Evolutionary conservation across 2,797 vertebrate species (phyloP).

Genomic region (Paedocypris micromegethes): DNA sequence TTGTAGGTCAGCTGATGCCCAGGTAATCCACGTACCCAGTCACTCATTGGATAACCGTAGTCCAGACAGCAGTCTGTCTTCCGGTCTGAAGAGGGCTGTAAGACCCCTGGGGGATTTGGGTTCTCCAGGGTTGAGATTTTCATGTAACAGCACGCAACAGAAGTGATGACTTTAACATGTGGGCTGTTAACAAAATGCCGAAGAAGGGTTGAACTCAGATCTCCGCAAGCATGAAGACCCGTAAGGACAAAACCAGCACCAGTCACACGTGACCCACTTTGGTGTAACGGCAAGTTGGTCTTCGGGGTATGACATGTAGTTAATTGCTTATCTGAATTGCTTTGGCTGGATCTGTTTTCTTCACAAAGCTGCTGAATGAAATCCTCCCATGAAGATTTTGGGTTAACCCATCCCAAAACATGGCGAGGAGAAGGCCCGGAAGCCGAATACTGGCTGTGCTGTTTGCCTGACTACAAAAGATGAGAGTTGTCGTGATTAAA

Average conservation of each 20-base stretch:
- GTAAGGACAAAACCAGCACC: slow-evolving; percentile 69
- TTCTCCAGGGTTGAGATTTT: slow-evolving; percentile 75
- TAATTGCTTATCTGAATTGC: slow-evolving; percentile 2
- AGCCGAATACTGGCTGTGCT: slow-evolving; percentile 7
- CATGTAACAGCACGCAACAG: slow-evolving; percentile 92
- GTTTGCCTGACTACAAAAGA: slow-evolving; percentile 52
- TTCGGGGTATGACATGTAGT: background rate
- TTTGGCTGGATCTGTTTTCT: background rate
- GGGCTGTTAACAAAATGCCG: slow-evolving; percentile 79
- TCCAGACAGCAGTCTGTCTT: background rate
- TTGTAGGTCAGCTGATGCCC: slow-evolving; percentile 85
- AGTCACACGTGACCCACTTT: background rate
- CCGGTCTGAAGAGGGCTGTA: slow-evolving; percentile 4
- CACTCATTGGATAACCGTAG: slow-evolving; percentile 83
- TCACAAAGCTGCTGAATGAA: slow-evolving; percentile 63
- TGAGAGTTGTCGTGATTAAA: background rate
- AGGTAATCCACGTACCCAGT: slow-evolving; percentile 67
- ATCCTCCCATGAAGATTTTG: slow-evolving; percentile 70
- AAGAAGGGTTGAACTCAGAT: slow-evolving; percentile 84
- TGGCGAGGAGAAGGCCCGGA: slow-evolving; percentile 60
- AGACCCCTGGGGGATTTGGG: slow-evolving; percentile 59
- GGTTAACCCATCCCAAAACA: slow-evolving; percentile 74
- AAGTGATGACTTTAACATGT: slow-evolving; percentile 72
- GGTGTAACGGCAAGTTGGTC: background rate
- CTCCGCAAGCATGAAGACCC: slow-evolving; percentile 87